Percentiles rank a stretch among this genome's conserved stretches.
Conservation (phyloP, 2,797 vertebrate genomes). For the Miichthys miiuy region DNA sequence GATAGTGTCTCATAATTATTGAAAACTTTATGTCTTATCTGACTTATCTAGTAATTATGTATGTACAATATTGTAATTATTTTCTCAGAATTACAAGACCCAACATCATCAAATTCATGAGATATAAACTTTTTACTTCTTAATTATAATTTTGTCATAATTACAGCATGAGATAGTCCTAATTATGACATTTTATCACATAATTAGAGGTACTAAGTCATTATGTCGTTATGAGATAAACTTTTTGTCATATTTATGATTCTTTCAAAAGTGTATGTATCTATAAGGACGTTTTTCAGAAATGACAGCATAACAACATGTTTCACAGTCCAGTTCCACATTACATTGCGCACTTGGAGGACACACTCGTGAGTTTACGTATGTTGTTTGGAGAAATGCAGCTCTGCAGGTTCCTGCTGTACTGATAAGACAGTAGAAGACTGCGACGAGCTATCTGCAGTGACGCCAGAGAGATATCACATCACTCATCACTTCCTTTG, state of each 20-base stretch:
- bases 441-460: neutral
- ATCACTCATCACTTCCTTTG: neutral
- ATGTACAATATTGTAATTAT: too few relatives aligned
- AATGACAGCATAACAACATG: neutral
- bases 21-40: too few relatives aligned
- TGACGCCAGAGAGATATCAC: neutral
- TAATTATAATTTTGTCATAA: too few relatives aligned
- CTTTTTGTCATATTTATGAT: neutral
- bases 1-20: neutral
- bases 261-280: neutral
- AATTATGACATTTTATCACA: too few relatives aligned
- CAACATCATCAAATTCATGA: neutral
- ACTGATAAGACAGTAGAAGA: neutral
- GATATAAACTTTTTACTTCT: too few relatives aligned
- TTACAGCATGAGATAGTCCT: too few relatives aligned
- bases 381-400: neutral
- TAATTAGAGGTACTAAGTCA: too few relatives aligned
- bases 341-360: neutral
- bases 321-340: neutral
- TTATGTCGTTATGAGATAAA: too few relatives aligned
- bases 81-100: too few relatives aligned
- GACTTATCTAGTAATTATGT: too few relatives aligned
- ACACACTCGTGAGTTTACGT: slow-evolving; percentile 4
- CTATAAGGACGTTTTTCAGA: neutral
- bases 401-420: neutral